Base-by-base conservation (phyloP, 1,140 invertebrate genomes). In the Pomacea maculata region DNA sequence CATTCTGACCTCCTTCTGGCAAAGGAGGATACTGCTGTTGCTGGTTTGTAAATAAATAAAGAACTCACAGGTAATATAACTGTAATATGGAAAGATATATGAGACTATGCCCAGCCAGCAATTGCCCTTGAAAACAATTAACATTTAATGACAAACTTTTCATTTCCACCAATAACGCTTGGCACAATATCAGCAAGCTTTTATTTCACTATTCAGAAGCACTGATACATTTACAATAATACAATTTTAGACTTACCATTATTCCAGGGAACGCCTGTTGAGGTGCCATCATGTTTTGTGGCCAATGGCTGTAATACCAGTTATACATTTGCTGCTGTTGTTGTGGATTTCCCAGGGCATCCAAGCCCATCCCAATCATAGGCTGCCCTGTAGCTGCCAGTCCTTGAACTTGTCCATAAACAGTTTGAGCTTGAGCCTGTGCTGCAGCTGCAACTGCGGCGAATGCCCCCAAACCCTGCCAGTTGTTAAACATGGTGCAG, bases 271-370 rank as follows among this genome's bases (percentile, higher is more conserved):
- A n/a, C 29, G 79, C 73, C 19, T 64, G 74, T 70, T 80, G 79
- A 17, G 77, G 52, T 68, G 54, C 67, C 45, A 25, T 63, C 64
- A 61, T 78, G 1, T 75, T 72, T 65, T 75, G 79, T 52, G 75
- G 79, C 75, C 76, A 78, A n/a, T 82, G 82, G 52, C 81, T 81
- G 25, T 85, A 82, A 68, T 83, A 84, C 84, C 83, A 84, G 45
- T 82, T 78, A 54, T 85, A 85, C 82, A 83, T 83, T 63, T 85
- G 84, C 61, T 84, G 84, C 61, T 83, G 75, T 72, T 79, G 61
- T 71, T 80, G 61, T 64, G 75, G 61, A n/a, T 68, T 34, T n/a
- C 64, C 55, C n/a, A 75, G 34, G 19, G 68, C 7, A 14, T 64
- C 76, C 57, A 77, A 74, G 64, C 73, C 78, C 25, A 83, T 76